Conservation (phyloP, 1,140 invertebrate species). For the Tetramorium alpestre region DNA sequence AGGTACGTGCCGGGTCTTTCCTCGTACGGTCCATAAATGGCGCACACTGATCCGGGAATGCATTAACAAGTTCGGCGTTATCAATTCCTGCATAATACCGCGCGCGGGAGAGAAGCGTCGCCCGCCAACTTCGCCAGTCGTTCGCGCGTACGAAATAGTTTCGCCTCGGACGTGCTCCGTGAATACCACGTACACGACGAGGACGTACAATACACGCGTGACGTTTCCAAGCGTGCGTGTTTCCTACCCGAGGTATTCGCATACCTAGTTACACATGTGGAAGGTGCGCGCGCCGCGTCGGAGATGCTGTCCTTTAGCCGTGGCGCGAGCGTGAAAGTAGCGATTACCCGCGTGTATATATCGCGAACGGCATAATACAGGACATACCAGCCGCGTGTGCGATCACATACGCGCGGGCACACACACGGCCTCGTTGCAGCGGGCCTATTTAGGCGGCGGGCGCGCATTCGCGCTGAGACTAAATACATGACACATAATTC, state of each 20-base stretch:
- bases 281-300: neutral
- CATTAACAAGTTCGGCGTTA: conserved; percentile 81
- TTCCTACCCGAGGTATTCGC: conserved; percentile 6
- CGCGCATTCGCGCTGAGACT: conserved; percentile 70
- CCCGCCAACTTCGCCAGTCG: conserved; percentile 69
- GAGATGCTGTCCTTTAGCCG: conserved; percentile 29
- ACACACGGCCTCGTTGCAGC: conserved; percentile 32
- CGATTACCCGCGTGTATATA: conserved; percentile 32
- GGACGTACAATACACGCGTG: conserved; percentile 17
- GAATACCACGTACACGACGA: conserved; percentile 24
- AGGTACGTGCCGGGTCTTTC: conserved; percentile 49
- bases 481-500: conserved; percentile 79
- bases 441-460: conserved; percentile 67
- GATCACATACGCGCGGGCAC: neutral
- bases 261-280: neutral
- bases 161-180: conserved; percentile 22
- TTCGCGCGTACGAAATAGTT: conserved; percentile 55
- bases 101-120: conserved; percentile 66
- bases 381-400: neutral
- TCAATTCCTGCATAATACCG: conserved; percentile 78
- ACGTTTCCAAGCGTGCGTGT: conserved; percentile 47
- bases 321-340: conserved; percentile 44
- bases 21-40: conserved; percentile 69
- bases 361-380: neutral
- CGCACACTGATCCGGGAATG: conserved; percentile 78